Conservation (phyloP, 2,888 invertebrate genomes). For the Pimpla rufipes region DNA sequence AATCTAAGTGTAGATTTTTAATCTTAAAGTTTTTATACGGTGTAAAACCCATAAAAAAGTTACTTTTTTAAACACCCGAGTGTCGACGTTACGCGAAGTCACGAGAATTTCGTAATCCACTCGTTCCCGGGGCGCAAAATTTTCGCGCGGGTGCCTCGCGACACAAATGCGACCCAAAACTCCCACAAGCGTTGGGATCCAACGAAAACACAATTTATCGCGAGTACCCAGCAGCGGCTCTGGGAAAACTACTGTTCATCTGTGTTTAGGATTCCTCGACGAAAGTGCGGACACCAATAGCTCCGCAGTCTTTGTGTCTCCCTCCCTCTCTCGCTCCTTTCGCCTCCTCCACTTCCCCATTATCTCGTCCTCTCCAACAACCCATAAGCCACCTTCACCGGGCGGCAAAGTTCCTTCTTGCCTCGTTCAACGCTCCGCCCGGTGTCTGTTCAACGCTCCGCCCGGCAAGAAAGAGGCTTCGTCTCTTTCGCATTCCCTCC, state of each 20-base stretch:
- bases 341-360: neutral
- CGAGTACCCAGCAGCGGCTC: constrained; percentile 8
- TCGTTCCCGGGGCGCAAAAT: no score
- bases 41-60: no score
- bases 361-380: constrained; percentile 17
- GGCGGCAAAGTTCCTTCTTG: constrained; percentile 28
- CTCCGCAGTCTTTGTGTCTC: neutral
- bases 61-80: no score
- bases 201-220: constrained; percentile 1
- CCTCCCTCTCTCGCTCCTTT: neutral
- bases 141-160: no score
- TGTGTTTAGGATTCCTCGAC: neutral
- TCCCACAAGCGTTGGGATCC: no score
- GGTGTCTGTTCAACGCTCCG: neutral
- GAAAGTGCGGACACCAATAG: constrained; percentile 4
- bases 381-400: neutral
- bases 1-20: no score
- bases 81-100: no score
- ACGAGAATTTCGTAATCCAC: no score
- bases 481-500: constrained; percentile 1
- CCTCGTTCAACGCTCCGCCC: constrained; percentile 5
- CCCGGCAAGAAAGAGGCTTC: constrained; percentile 5
- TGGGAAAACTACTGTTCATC: constrained; percentile 6
- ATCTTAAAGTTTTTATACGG: no score
- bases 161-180: no score